These are phyloP conservation scores for Adrianichthys oophorus DNA, from an alignment of 2,797 vertebrate species.

Conservation along the genomic window DNA sequence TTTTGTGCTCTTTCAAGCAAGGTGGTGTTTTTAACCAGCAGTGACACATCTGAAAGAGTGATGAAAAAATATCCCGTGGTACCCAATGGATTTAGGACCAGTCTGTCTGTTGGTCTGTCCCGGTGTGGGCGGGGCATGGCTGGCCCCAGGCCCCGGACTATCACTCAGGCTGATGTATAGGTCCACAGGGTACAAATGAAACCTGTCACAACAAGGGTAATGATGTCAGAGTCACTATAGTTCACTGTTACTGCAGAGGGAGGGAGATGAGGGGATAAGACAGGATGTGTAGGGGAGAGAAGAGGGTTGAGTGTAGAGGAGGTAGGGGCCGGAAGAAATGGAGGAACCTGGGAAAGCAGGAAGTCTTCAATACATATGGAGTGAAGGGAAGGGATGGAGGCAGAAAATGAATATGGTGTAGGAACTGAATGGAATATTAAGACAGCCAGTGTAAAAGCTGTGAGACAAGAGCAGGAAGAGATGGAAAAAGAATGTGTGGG, in stretches of 20 bases:
- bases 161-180: conserved; percentile 77
- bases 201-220: conserved; percentile 82
- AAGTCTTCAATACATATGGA: background rate
- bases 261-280: conserved; percentile 34
- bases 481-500: background rate
- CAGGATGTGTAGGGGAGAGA: conserved; percentile 23
- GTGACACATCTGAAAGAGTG: conserved; percentile 50
- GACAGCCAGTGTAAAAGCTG: background rate
- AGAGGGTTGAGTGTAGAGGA: conserved; percentile 19
- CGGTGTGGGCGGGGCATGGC: conserved; percentile 52
- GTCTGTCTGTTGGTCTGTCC: conserved; percentile 64
- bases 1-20: conserved; percentile 24
- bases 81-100: conserved; percentile 50
- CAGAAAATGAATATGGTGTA: background rate
- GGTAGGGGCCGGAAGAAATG: background rate
- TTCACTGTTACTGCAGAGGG: conserved; percentile 59
- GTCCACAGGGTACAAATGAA: conserved; percentile 77
- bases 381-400: background rate
- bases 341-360: conserved; percentile 7
- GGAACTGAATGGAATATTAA: background rate
- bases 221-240: conserved; percentile 78
- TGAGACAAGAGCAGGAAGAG: background rate
- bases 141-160: conserved; percentile 66
- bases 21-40: conserved; percentile 23
- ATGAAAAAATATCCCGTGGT: conserved; percentile 51